Evolutionary conservation across 2,888 invertebrate genomes (phyloP).

Genomic region (Lysandra coridon): DNA sequence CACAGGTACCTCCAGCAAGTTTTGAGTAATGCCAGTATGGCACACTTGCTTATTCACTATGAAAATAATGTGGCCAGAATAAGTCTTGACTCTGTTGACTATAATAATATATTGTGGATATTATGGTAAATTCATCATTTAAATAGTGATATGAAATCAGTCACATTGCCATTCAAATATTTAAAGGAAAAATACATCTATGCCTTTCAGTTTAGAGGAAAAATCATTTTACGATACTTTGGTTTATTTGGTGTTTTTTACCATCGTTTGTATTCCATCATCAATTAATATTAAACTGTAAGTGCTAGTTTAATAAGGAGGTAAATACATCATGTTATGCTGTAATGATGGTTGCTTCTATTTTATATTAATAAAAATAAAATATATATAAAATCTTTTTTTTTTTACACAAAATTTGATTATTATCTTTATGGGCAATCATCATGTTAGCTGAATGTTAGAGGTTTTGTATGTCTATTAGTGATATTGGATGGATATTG

Average conservation of each 20-base stretch:
- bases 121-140: background rate
- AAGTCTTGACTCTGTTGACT: background rate
- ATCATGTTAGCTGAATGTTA: background rate
- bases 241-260: slow-evolving; percentile 35
- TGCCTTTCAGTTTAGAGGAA: slow-evolving; percentile 22
- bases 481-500: background rate
- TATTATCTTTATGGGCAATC: background rate
- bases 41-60: background rate
- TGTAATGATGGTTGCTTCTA: slow-evolving; percentile 78
- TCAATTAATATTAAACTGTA: slow-evolving; percentile 44
- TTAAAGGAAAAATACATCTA: slow-evolving; percentile 28
- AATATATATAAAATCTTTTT: slow-evolving; percentile 48
- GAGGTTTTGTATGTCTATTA: background rate
- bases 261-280: slow-evolving; percentile 34
- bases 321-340: slow-evolving; percentile 55
- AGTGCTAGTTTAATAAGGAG: slow-evolving; percentile 51
- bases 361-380: slow-evolving; percentile 76
- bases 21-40: background rate
- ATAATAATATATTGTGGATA: background rate
- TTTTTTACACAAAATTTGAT: slow-evolving; percentile 29
- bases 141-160: background rate
- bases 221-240: slow-evolving; percentile 31
- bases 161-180: slow-evolving; percentile 5
- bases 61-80: background rate
- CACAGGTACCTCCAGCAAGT: background rate